A percentile compares a stretch with the other conserved stretches of the same genome.
Evolutionary conservation across 2,113 vertebrate species (phyloP).

Genomic region (Gila orcuttii): DNA sequence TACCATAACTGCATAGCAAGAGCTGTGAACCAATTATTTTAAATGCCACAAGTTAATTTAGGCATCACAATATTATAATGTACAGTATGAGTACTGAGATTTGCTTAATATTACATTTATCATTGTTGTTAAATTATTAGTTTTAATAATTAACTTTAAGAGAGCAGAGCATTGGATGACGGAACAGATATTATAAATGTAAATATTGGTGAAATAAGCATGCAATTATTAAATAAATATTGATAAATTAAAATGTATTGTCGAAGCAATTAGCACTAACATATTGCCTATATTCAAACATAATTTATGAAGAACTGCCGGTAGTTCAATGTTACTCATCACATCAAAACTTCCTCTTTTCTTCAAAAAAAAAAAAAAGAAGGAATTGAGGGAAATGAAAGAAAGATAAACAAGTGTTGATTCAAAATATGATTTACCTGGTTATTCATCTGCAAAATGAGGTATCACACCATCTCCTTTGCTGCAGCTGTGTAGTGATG

Average conservation of each 20-base stretch:
- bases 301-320: background rate
- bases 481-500: background rate
- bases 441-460: constrained; percentile 22
- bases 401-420: background rate
- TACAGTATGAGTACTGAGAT: too few species aligned
- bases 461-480: background rate
- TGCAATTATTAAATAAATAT: background rate
- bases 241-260: background rate
- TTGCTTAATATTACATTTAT: too few species aligned
- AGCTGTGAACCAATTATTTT: background rate
- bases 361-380: background rate
- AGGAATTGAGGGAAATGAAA: background rate
- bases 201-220: background rate
- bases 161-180: background rate
- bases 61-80: too few species aligned
- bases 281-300: background rate
- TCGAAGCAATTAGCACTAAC: too few species aligned
- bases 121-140: too few species aligned
- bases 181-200: background rate
- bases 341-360: background rate
- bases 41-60: too few species aligned
- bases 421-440: background rate
- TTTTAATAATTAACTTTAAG: too few species aligned
- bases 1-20: background rate
- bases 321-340: background rate